These are phyloP conservation scores for Galago senegalensis DNA, from an alignment of 2,797 vertebrate genomes.

Conservation along the genomic window DNA sequence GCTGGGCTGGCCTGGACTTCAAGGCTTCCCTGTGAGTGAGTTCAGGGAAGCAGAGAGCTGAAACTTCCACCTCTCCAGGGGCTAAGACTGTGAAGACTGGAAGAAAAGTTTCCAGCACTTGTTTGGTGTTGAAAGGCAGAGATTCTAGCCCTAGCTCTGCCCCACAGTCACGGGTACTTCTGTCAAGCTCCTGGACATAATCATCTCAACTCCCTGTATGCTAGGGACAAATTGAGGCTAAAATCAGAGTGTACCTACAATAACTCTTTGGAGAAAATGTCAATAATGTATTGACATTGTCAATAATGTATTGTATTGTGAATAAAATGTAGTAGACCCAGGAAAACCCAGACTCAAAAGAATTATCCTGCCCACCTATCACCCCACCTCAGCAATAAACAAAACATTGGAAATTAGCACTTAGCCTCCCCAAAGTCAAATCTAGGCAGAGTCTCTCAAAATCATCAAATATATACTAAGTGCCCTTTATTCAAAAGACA, in stretches of 20 bases:
- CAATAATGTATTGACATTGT: neutral
- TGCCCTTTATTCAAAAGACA: neutral
- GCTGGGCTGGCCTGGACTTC: neutral
- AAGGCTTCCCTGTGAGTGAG: neutral
- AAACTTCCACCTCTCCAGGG: neutral
- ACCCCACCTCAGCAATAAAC: neutral
- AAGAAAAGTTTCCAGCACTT: neutral
- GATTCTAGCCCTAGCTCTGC: neutral
- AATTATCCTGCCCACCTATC: neutral
- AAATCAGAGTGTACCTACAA: neutral
- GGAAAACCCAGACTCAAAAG: slow-evolving; percentile 12
- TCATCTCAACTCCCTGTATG: neutral
- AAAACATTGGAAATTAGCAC: neutral
- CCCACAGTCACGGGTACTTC: neutral
- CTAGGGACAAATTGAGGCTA: neutral
- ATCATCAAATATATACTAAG: neutral
- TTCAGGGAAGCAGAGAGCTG: neutral
- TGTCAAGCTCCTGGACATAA: neutral
- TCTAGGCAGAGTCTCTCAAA: neutral
- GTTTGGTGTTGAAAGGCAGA: neutral
- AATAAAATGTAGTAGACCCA: neutral
- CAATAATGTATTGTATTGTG: neutral
- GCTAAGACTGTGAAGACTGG: neutral
- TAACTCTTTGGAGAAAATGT: neutral
- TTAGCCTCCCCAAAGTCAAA: neutral